A percentile compares a stretch with the other conserved stretches of the same genome.
Conservation (phyloP, 2,888 invertebrate species). For the Anticlea derivata region DNA sequence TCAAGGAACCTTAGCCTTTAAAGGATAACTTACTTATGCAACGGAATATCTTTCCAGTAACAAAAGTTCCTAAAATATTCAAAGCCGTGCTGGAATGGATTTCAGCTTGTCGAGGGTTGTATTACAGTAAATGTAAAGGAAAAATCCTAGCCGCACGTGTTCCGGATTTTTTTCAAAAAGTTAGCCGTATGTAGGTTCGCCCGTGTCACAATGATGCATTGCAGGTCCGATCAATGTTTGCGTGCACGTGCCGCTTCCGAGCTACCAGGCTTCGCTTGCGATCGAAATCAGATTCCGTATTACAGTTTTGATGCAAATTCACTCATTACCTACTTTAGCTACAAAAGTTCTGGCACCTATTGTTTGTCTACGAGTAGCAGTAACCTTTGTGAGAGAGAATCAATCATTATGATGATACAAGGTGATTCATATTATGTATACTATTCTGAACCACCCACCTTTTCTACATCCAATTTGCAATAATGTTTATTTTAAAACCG, state of each 20-base stretch:
- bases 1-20: too few relatives aligned
- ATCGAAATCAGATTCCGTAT: constrained; percentile 26
- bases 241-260: constrained; percentile 53
- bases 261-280: constrained; percentile 30
- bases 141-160: constrained; percentile 16
- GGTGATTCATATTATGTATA: too few relatives aligned
- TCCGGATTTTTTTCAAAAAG: constrained; percentile 32
- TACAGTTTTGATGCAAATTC: constrained; percentile 5
- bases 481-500: too few relatives aligned
- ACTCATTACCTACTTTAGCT: constrained; percentile 19
- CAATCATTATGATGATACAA: too few relatives aligned
- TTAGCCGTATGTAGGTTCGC: constrained; percentile 15
- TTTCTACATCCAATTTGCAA: too few relatives aligned
- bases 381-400: too few relatives aligned
- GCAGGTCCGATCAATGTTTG: constrained; percentile 58
- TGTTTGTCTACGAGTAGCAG: too few relatives aligned
- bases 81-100: constrained; percentile 3
- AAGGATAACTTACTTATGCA: too few relatives aligned
- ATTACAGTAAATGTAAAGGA: neutral
- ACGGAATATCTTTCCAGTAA: neutral
- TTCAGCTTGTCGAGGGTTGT: constrained; percentile 1
- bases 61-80: neutral
- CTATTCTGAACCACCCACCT: too few relatives aligned
- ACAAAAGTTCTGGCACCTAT: too few relatives aligned
- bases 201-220: constrained; percentile 65